phyloP scores from a whole-genome alignment of 1,140 invertebrate species.

The Platyscapa corneri region DNA sequence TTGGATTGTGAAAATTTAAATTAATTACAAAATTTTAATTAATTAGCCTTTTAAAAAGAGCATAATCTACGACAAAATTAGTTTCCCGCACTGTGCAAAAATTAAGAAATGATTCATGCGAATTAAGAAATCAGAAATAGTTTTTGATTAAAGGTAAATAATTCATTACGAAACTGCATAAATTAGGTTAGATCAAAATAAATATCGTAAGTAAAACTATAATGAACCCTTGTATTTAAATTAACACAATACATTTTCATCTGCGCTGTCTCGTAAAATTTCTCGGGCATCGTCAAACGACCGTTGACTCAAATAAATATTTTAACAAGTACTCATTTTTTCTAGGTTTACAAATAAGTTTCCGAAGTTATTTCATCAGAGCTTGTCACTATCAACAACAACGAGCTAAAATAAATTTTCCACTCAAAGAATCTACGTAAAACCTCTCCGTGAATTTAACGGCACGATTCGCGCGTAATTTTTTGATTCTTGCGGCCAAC shows the following conservation, averaged over 20 bases:
- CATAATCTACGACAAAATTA: not conserved
- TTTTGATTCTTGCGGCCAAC: not conserved
- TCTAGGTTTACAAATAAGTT: not conserved
- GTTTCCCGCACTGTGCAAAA: not conserved
- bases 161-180: not conserved
- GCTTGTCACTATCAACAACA: not conserved
- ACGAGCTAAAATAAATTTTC: not conserved
- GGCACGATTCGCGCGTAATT: constrained; percentile 36
- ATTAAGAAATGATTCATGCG: not conserved
- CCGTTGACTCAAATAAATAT: not conserved
- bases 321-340: not conserved
- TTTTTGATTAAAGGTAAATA: not conserved
- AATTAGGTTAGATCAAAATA: not conserved
- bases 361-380: not conserved
- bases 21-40: not conserved
- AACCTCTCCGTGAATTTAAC: not conserved
- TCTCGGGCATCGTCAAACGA: not conserved
- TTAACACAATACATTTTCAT: not conserved
- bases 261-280: not conserved
- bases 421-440: not conserved
- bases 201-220: not conserved
- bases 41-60: not conserved
- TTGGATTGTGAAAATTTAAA: not conserved
- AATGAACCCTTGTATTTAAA: not conserved
- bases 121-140: not conserved